Conservation (phyloP, 2,113 vertebrate genomes). For the Hassar affinis region DNA sequence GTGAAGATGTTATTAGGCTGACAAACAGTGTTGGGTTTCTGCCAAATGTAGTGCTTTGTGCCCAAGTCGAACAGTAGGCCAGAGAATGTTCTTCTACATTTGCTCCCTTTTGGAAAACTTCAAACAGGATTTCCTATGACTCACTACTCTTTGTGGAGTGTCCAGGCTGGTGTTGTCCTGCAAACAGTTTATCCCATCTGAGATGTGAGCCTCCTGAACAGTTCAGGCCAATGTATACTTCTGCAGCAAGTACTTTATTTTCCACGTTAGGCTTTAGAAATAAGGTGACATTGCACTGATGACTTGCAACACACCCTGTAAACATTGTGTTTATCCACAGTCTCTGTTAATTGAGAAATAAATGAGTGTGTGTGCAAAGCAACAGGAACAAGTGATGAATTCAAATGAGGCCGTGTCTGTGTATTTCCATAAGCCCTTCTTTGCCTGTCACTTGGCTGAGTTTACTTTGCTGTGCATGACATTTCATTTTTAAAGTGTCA, state of each 20-base stretch:
- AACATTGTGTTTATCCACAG: background rate
- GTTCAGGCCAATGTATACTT: too few relatives aligned
- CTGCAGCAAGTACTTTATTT: background rate
- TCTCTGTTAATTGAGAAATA: background rate
- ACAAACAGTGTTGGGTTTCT: background rate
- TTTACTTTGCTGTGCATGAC: too few relatives aligned
- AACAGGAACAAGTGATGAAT: background rate
- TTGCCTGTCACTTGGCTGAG: background rate
- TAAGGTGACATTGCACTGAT: background rate
- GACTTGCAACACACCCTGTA: background rate
- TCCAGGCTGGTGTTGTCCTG: background rate
- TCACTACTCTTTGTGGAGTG: too few relatives aligned
- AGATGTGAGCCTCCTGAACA: background rate
- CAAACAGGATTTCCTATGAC: background rate
- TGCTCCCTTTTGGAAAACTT: background rate
- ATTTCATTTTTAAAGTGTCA: constrained; percentile 1
- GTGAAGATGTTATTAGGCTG: too few relatives aligned
- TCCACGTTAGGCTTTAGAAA: background rate
- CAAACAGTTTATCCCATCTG: background rate
- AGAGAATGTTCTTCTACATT: background rate
- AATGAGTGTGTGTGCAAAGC: background rate
- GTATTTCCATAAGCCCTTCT: background rate
- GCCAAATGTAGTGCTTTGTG: too few relatives aligned
- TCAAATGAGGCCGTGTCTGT: constrained; percentile 6
- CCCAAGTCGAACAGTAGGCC: too few relatives aligned